Evolutionary conservation across 1,140 invertebrate species (phyloP), one percentile per base, ranked within the genome.

Genomic region (Drosophila jambulina): DNA sequence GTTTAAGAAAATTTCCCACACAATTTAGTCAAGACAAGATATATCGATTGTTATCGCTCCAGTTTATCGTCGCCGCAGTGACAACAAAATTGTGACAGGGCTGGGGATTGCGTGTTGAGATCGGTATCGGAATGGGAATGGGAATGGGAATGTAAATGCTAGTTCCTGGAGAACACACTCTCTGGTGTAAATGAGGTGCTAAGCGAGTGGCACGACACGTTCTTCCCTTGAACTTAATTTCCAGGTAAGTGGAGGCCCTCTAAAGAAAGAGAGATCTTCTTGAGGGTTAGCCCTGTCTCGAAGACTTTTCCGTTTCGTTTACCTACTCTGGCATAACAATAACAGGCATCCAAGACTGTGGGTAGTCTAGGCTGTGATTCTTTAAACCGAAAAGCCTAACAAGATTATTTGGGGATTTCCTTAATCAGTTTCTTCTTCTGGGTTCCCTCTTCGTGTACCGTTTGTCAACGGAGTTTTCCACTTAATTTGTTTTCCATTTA

Each of bases 141-240:
- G 45, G 29, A 27, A 32, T 29, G 17, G 51, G 29, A 27, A 32
- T 29, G 17, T 32, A 23, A 80, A 71, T 69, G 51, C 64, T 65
- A 70, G 46, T 69, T 63, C 46, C 42, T 45, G 32, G 46, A 43
- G 49, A n/a, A 43, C 15, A 43, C 34, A 42, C 40, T 43, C 36
- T 54, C 9, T 23, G 45, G 58, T 38, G 58, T 56, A 77, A 84
- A 84, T 77, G 72, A 84, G 81, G 81, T 84, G 81, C 63, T 84
- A 84, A 84, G 82, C 62, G 46, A 70, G 25, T 62, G 77, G 13
- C 77, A 60, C 46, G 36, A 69, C 46, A 54, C 25, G 65, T 69
- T 68, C 63, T 69, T 69, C 45, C 45, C 80, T 74, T 75, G 65
- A 81, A 74, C 82, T 80, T 68, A 51, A 58, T 77, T 84, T 84